Percentiles rank a stretch among this genome's conserved stretches.
These are phyloP conservation scores for Toxotes chatareus DNA, from an alignment of 2,113 vertebrate species.

Conservation along the genomic window DNA sequence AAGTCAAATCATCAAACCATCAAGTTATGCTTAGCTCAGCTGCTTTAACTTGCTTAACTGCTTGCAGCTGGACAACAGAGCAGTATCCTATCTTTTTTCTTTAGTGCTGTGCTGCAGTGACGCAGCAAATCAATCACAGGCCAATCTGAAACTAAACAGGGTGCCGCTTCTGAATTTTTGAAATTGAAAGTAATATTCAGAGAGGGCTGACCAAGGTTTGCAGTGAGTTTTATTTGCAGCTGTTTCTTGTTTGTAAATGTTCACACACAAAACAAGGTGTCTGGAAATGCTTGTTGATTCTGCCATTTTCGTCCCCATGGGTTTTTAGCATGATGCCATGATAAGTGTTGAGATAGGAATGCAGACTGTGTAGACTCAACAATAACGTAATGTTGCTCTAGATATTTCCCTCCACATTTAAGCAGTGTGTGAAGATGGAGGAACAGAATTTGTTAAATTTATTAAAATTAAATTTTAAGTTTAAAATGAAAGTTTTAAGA, in stretches of 20 bases:
- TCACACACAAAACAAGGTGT: background rate
- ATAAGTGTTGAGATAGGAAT: slow-evolving; percentile 10
- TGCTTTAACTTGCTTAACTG: background rate
- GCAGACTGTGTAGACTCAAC: slow-evolving; percentile 27
- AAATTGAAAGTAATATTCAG: background rate
- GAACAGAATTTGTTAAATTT: background rate
- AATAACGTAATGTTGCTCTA: background rate
- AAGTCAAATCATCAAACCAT: slow-evolving; percentile 7
- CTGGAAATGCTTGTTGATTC: too few species aligned
- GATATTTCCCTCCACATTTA: background rate
- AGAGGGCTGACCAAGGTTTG: background rate
- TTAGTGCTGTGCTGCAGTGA: background rate
- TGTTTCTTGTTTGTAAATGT: background rate
- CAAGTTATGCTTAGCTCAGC: slow-evolving; percentile 3
- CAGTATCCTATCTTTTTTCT: background rate
- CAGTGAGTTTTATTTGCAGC: background rate
- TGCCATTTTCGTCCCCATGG: background rate
- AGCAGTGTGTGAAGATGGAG: background rate
- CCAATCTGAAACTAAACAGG: background rate
- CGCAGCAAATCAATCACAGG: background rate
- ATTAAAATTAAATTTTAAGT: background rate
- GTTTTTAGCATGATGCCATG: background rate
- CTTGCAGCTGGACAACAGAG: slow-evolving; percentile 5
- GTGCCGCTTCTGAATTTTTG: background rate
- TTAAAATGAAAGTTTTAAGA: background rate